phyloP scores from a whole-genome alignment of 1,140 invertebrate species.

The Ladona fulva region DNA sequence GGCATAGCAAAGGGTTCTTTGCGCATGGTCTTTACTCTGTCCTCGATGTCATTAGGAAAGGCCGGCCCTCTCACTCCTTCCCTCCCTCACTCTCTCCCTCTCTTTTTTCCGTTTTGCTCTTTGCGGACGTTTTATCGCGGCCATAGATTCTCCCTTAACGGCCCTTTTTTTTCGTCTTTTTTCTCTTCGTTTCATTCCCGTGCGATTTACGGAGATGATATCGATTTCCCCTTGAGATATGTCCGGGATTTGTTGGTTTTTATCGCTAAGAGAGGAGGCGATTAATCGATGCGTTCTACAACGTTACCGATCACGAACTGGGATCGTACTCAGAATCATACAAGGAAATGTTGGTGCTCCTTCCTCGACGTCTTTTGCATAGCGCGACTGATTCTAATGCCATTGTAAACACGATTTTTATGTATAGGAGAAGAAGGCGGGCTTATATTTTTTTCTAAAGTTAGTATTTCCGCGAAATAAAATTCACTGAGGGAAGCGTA shows the following conservation, averaged over 20 bases:
- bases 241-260: conserved; percentile 4
- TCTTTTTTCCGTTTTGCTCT: neutral
- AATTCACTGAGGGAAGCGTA: too few relatives aligned
- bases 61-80: neutral
- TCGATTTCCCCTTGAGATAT: neutral
- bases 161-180: neutral
- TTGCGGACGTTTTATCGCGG: neutral
- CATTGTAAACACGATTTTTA: too few relatives aligned
- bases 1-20: neutral
- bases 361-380: too few relatives aligned
- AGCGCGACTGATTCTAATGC: too few relatives aligned
- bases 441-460: too few relatives aligned
- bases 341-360: neutral
- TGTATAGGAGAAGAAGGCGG: too few relatives aligned
- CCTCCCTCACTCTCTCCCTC: neutral
- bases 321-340: neutral
- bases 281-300: neutral
- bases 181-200: neutral
- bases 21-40: conserved; percentile 7
- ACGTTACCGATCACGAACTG: neutral
- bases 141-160: neutral
- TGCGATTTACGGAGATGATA: neutral
- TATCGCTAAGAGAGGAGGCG: neutral
- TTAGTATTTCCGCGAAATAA: too few relatives aligned
- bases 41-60: conserved; percentile 5